Evolutionary conservation across 2,797 vertebrate genomes (phyloP).

Genomic region (Paedocypris micromegethes): DNA sequence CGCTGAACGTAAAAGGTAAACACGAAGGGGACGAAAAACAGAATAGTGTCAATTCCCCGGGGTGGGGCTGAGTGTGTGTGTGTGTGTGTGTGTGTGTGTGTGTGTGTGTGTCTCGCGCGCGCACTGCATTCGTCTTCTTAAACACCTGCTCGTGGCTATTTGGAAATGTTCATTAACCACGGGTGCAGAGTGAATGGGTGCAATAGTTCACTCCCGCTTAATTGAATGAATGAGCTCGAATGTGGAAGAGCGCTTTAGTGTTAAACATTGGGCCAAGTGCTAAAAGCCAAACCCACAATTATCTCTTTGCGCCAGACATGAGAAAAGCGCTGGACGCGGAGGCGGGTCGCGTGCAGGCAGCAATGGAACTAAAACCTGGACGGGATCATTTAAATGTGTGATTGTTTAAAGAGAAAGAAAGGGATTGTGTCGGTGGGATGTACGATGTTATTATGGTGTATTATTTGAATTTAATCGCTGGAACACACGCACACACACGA

Average conservation of each 20-base stretch:
- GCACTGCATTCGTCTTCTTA: conserved; percentile 72
- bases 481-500: too few relatives aligned
- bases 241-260: conserved; percentile 55
- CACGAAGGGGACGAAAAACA: conserved; percentile 48
- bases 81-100: conserved; percentile 44
- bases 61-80: conserved; percentile 54
- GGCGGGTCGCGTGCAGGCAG: too few relatives aligned
- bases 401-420: too few relatives aligned
- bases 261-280: conserved; percentile 63
- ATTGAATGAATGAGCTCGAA: conserved; percentile 52
- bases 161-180: conserved; percentile 75
- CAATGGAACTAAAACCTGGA: too few relatives aligned
- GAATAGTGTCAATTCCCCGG: conserved; percentile 55
- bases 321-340: conserved; percentile 36
- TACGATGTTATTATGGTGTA: too few relatives aligned
- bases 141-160: conserved; percentile 75
- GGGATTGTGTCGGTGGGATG: too few relatives aligned
- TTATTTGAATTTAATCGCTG: too few relatives aligned
- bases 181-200: conserved; percentile 63
- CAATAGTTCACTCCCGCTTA: conserved; percentile 61
- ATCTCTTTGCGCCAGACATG: conserved; percentile 61
- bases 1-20: conserved; percentile 74
- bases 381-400: too few relatives aligned
- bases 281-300: conserved; percentile 70
- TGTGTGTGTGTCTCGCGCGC: conserved; percentile 64